These are phyloP conservation scores for Anser cygnoides DNA, from an alignment of 2,113 vertebrate species.

Conservation along the genomic window DNA sequence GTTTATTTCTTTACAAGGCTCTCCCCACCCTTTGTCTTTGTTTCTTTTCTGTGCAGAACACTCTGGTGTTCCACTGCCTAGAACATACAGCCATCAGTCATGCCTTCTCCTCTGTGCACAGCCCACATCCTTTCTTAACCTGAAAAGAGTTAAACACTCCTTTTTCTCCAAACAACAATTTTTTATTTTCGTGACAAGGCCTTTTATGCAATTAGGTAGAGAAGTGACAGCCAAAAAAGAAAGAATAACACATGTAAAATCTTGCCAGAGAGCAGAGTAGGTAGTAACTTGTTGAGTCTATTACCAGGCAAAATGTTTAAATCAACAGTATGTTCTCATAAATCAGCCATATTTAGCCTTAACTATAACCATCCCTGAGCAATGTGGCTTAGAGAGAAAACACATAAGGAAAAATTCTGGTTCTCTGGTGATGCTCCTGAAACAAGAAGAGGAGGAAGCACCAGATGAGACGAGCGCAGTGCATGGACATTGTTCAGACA, in stretches of 20 bases:
- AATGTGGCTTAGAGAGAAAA: background rate
- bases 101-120: constrained; percentile 1
- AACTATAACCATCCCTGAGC: constrained; percentile 42
- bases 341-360: constrained; percentile 40
- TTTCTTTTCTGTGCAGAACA: background rate
- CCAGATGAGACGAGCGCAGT: background rate
- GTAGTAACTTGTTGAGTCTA: constrained; percentile 63
- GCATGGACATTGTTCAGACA: background rate
- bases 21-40: background rate
- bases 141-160: constrained; percentile 21
- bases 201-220: constrained; percentile 62
- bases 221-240: constrained; percentile 35
- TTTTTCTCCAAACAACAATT: constrained; percentile 32
- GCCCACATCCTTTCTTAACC: constrained; percentile 20
- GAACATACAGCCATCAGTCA: background rate
- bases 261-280: constrained; percentile 14
- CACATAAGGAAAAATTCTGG: background rate
- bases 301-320: constrained; percentile 54
- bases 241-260: constrained; percentile 35
- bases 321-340: constrained; percentile 25
- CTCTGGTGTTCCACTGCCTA: background rate
- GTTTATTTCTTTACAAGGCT: background rate
- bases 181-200: constrained; percentile 33
- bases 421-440: background rate
- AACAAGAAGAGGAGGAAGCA: background rate